phyloP scores from a whole-genome alignment of 2,888 invertebrate genomes.

The Cyrtodaria siliqua region DNA sequence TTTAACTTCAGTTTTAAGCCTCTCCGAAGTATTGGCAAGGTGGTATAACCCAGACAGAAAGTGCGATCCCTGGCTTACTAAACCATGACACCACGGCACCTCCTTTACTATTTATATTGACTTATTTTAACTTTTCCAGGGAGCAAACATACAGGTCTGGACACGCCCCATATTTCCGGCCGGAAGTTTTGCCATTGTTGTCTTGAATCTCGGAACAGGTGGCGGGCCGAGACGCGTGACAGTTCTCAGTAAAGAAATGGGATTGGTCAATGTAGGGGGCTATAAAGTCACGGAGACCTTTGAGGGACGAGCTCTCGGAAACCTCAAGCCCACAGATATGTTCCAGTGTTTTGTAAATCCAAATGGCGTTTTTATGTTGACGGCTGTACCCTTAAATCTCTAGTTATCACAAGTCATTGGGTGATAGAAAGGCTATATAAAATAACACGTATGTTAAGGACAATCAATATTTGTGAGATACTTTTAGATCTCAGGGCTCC shows the following conservation, averaged over 20 bases:
- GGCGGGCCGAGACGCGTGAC: conserved; percentile 66
- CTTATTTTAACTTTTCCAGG: conserved; percentile 30
- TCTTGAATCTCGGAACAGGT: conserved; percentile 69
- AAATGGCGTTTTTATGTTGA: conserved; percentile 64
- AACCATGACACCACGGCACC: too few species aligned
- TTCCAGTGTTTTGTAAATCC: conserved; percentile 64
- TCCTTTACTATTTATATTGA: too few species aligned
- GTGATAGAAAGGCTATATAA: too few species aligned
- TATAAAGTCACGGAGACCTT: conserved; percentile 79
- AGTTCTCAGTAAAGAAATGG: conserved; percentile 61
- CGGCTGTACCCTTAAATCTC: conserved; percentile 52
- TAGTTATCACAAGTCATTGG: too few species aligned
- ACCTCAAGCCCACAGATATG: conserved; percentile 56
- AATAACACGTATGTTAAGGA: too few species aligned
- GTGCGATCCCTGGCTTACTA: too few species aligned
- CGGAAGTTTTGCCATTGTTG: conserved; percentile 75
- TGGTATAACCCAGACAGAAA: too few species aligned
- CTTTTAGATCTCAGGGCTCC: too few species aligned
- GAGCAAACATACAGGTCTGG: conserved; percentile 91
- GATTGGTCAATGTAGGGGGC: conserved; percentile 61
- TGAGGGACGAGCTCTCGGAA: conserved; percentile 63
- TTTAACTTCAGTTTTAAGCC: too few species aligned
- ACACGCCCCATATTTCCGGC: conserved; percentile 88
- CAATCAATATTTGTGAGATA: too few species aligned
- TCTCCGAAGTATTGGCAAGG: too few species aligned